Base-by-base conservation (phyloP, 1,140 invertebrate genomes). In the Magallana gigas region DNA sequence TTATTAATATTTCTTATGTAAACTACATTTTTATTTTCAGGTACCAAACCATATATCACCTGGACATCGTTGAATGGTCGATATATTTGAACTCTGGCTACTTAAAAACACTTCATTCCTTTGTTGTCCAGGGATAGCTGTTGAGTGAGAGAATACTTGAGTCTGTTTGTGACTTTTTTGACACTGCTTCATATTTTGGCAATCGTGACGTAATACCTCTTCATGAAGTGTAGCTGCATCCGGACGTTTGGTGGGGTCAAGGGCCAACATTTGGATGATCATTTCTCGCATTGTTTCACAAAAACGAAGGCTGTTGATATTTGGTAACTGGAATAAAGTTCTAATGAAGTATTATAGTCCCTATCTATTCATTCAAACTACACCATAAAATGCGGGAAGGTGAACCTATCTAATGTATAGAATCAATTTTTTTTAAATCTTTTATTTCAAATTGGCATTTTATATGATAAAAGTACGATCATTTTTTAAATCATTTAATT, bases 291-390 rank as follows among this genome's bases (percentile, higher is more conserved):
- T 84, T 58, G 59, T 18, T n/a, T 84, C 83, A 23, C 83, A 57
- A 58, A 57, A 84, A 6, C 57, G 14, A 57, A 84, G 48, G 23
- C 18, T 84, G 23, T 56, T 60, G 1, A 58, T 60, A 23, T 84
- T 18, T 16, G 83, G 83, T 62, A 84, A 60, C 83, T 84, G 83
- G 18, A 84, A 84, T 6, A 62, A 84, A 36, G 5, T 4, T 48
- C 36, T 5, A 48, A 48, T 48, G 36, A 48, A 48, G 36, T 48
- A 5, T 48, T 48, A 48, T 48, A 48, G 5, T 48, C 36, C 5
- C 36, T 48, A 48, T 48, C 36, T 0, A 48, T 48, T 48, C 36
- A 48, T 48, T 48, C 36, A 48, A 48, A 48, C 36, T 48, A 48
- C 36, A 48, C 36, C 5, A 23, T 48, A 48, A 48, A 48, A 48